phyloP scores from a whole-genome alignment of 2,888 invertebrate species.

The Disparrhopalites patrizii region DNA sequence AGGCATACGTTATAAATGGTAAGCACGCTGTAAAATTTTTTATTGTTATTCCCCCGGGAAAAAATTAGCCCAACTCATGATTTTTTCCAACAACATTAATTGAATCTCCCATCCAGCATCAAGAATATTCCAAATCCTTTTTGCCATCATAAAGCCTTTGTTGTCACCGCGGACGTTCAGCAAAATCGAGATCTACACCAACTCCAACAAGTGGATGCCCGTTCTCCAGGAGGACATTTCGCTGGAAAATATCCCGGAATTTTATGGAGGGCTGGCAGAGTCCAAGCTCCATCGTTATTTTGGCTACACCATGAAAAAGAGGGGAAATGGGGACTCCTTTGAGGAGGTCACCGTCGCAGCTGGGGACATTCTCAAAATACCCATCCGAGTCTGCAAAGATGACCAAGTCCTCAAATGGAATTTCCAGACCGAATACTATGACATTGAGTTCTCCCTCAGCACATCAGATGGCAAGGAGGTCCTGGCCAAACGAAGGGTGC shows the following conservation, averaged over 20 bases:
- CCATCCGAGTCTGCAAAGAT: neutral
- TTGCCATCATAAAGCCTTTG: neutral
- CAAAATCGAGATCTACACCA: neutral
- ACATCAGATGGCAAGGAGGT: neutral
- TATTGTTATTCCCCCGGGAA: neutral
- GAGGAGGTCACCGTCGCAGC: neutral
- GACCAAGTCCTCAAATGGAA: neutral
- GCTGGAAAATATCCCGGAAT: neutral
- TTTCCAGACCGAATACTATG: neutral
- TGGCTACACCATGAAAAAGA: neutral
- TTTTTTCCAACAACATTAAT: neutral
- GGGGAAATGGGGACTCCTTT: neutral
- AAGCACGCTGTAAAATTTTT: too few relatives aligned
- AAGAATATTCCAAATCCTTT: constrained; percentile 4
- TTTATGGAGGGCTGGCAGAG: too few relatives aligned
- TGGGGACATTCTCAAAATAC: neutral
- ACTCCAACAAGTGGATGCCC: neutral
- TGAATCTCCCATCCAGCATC: neutral
- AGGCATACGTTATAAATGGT: neutral
- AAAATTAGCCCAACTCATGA: neutral
- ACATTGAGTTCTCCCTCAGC: neutral
- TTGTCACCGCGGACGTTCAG: neutral
- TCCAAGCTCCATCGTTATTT: neutral
- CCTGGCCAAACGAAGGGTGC: neutral
- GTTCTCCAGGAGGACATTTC: neutral